Conservation (phyloP, 2,888 invertebrate species). For the Branchellion lobata region DNA sequence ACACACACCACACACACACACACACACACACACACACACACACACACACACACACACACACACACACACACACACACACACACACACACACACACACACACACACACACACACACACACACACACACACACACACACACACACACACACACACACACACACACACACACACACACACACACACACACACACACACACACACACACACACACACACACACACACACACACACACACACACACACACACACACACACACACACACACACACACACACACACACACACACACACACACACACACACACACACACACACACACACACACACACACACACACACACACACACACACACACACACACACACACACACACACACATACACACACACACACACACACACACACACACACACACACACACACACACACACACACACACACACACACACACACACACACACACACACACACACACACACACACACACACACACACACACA, state of each 20-base stretch:
- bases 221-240: neutral
- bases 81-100: no score
- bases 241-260: neutral
- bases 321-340: neutral
- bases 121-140: neutral
- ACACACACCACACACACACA: no score
- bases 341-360: neutral
- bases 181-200: no score
- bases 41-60: no score
- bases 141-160: no score
- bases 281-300: neutral
- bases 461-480: constrained; percentile 28
- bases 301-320: neutral
- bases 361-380: neutral
- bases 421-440: neutral
- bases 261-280: neutral
- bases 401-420: neutral
- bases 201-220: neutral
- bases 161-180: no score
- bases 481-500: constrained; percentile 27
- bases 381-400: neutral
- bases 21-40: no score
- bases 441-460: neutral
- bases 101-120: neutral
- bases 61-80: no score